These are phyloP conservation scores for Trachelus tabidus DNA, from an alignment of 2,888 invertebrate species.

Conservation along the genomic window DNA sequence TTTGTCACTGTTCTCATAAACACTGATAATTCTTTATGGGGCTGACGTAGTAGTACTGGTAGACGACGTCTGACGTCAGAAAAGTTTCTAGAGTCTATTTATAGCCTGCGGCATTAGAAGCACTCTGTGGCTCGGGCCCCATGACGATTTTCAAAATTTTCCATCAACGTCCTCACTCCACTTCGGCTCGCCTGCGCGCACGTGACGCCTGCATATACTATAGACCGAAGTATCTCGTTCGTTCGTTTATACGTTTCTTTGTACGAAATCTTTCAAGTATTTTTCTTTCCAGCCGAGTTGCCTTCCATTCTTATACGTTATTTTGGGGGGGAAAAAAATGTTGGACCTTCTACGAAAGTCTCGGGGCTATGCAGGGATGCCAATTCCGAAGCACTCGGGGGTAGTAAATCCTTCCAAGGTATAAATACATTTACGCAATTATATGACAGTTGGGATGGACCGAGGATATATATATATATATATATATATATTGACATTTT, in stretches of 20 bases:
- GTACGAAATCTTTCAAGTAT: background rate
- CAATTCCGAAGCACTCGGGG: background rate
- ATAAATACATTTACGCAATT: background rate
- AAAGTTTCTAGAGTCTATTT: background rate
- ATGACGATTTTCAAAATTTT: background rate
- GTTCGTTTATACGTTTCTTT: background rate
- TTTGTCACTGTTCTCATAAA: background rate
- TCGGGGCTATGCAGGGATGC: background rate
- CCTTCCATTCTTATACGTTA: background rate
- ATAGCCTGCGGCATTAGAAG: background rate
- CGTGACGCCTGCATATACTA: background rate
- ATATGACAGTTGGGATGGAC: background rate
- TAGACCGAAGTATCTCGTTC: background rate
- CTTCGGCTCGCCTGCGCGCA: background rate
- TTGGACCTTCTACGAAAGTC: background rate
- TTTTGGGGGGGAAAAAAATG: background rate
- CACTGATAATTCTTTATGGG: background rate
- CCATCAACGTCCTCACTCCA: background rate
- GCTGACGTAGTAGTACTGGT: background rate
- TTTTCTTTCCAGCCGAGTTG: background rate
- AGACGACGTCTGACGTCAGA: background rate
- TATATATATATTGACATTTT: too few relatives aligned
- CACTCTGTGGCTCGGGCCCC: background rate
- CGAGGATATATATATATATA: background rate
- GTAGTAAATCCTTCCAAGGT: background rate